A percentile compares a stretch with the other conserved stretches of the same genome.
Conservation (phyloP, 2,113 vertebrate genomes). For the Passer montanus region DNA sequence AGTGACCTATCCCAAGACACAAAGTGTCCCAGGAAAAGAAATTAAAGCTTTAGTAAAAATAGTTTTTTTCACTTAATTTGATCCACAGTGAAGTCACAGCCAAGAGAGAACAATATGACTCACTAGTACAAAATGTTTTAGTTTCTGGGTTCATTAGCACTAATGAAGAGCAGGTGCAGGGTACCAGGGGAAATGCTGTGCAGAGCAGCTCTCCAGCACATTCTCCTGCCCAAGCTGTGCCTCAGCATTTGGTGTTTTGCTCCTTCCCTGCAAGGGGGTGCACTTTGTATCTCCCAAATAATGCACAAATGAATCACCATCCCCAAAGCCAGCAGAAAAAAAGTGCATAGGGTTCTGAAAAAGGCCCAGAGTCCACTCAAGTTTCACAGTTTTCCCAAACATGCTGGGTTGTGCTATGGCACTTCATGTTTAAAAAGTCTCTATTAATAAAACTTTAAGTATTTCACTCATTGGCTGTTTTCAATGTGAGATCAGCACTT, state of each 20-base stretch:
- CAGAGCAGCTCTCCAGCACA: background rate
- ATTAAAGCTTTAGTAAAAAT: background rate
- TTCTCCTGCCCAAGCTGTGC: background rate
- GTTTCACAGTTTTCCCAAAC: background rate
- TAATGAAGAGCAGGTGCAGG: slow-evolving; percentile 58
- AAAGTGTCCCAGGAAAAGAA: slow-evolving; percentile 2
- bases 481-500: background rate
- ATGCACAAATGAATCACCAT: background rate
- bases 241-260: background rate
- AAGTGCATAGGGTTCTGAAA: background rate
- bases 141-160: slow-evolving; percentile 49
- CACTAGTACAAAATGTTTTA: slow-evolving; percentile 37
- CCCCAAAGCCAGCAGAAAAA: background rate
- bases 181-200: slow-evolving; percentile 18
- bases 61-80: background rate
- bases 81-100: slow-evolving; percentile 1
- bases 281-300: background rate
- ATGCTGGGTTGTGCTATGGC: background rate
- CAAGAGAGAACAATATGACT: slow-evolving; percentile 32
- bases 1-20: background rate
- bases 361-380: background rate
- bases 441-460: background rate
- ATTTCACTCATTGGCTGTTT: background rate
- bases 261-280: background rate
- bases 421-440: background rate